These are phyloP conservation scores for Sphaeramia orbicularis DNA, from an alignment of 2,797 vertebrate genomes.

Conservation along the genomic window DNA sequence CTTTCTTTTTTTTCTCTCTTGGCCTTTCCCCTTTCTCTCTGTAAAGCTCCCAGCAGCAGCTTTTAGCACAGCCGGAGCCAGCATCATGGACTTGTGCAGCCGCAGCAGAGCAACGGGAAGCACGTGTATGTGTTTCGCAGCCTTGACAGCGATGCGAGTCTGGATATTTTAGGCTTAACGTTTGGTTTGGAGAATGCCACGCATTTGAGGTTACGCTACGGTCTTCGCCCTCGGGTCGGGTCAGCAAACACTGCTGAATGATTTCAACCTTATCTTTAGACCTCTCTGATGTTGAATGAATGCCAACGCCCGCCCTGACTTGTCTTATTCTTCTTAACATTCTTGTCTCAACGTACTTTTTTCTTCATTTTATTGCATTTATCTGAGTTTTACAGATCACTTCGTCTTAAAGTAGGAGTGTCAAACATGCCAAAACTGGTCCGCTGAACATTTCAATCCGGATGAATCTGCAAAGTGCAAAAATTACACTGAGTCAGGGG, in stretches of 20 bases:
- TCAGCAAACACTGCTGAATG: constrained; percentile 5
- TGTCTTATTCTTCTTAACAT: not conserved
- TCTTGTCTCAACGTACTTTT: not conserved
- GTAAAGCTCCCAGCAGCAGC: constrained; percentile 29
- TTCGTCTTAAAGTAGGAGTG: not conserved
- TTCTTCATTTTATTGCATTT: not conserved
- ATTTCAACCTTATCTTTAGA: constrained; percentile 20
- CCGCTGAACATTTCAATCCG: too few species aligned
- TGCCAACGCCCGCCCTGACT: not conserved
- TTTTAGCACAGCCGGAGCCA: constrained; percentile 39
- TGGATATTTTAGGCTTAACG: constrained; percentile 22
- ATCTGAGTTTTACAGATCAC: too few species aligned
- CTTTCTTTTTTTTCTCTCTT: constrained; percentile 19
- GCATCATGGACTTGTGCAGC: constrained; percentile 26
- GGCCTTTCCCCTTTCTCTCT: constrained; percentile 29
- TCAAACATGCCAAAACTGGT: too few species aligned
- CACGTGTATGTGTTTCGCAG: constrained; percentile 29
- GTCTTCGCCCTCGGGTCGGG: constrained; percentile 9
- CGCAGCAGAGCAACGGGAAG: constrained; percentile 3
- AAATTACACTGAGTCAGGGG: too few species aligned
- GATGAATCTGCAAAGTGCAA: too few species aligned
- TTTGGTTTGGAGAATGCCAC: constrained; percentile 11
- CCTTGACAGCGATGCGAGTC: constrained; percentile 4
- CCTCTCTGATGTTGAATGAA: not conserved
- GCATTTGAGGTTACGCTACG: constrained; percentile 1